Base-by-base conservation (phyloP, 2,113 vertebrate species). In the Alaudala cheleensis region DNA sequence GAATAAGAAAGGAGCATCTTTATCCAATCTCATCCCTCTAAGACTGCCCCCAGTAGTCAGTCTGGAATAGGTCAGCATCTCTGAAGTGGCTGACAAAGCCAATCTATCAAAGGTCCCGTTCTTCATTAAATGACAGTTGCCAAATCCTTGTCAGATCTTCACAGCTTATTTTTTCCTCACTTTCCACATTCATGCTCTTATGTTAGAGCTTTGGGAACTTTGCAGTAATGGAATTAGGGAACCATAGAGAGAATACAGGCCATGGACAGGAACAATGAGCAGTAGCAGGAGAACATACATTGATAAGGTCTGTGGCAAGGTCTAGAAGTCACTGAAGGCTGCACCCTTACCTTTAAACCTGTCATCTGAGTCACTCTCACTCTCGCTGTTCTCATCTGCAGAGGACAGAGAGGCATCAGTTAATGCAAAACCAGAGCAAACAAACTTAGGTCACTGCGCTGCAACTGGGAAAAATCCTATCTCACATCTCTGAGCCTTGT, bases 351-450 rank as follows among this genome's bases (percentile, higher is more conserved):
- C 99, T 99, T 99, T 99, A 98, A 99, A 99, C 85, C 99, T 98
- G 98, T 99, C 99, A 40, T 99, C 99, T 24, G 99, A 99, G 98
- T 99, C 99, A 45, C 99, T 99, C 98, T 99, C 99, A 60, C 99
- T 99, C 97, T 99, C 99, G 4, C 99, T 99, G 97, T 99, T 99
- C 96, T 99, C 99, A 98, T 99, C 99, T 99, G 97, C 85, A 98
- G 97, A 96, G 95, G 83, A 96, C 95, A 98, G 7, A 97, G 69
- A 95, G 67, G 22, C 54, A 40, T 28, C 56, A 86, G 72, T 96
- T 95, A 95, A 95, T 66, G 62, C 37, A 94, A 92, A 93, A 96
- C 29, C 39, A 94, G 78, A 92, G 81, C 70, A 94, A 96, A 93
- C 28, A 60, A 78, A 83, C 54, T 77, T 65, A 14, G 53, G 39